Conservation (phyloP, 1,140 invertebrate species). For the Micrasema minimum region DNA sequence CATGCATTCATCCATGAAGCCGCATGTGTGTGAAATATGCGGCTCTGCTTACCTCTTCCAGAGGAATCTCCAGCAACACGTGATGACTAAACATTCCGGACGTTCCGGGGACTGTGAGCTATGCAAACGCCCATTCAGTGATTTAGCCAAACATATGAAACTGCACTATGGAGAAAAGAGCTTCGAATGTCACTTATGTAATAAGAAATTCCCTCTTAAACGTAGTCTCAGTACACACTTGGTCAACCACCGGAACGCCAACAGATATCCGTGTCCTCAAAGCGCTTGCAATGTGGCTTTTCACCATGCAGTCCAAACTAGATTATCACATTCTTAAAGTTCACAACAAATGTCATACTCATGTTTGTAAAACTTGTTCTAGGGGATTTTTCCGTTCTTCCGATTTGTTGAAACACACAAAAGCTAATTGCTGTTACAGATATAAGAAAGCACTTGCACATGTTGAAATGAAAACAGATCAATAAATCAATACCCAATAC, state of each 20-base stretch:
- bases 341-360: conserved; percentile 61
- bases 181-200: conserved; percentile 69
- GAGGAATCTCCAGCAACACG: conserved; percentile 65
- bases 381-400: conserved; percentile 61
- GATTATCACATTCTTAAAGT: conserved; percentile 62
- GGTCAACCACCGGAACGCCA: conserved; percentile 62
- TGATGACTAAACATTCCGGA: conserved; percentile 61
- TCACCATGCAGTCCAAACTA: conserved; percentile 59
- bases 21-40: conserved; percentile 64
- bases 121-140: conserved; percentile 60
- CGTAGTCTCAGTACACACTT: conserved; percentile 59
- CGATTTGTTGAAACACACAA: conserved; percentile 61
- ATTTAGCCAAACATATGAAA: conserved; percentile 68
- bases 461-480: too few species aligned
- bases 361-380: conserved; percentile 61
- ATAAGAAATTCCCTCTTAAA: conserved; percentile 61
- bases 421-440: conserved; percentile 23
- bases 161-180: conserved; percentile 78
- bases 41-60: conserved; percentile 69
- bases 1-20: conserved; percentile 41
- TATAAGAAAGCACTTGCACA: too few species aligned
- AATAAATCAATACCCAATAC: too few species aligned
- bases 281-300: conserved; percentile 61
- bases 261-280: conserved; percentile 59
- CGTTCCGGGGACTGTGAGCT: conserved; percentile 60